Evolutionary conservation across 1,140 invertebrate species (phyloP), one percentile per base, ranked within the genome.

Genomic region (Scaptomyza graminum): DNA sequence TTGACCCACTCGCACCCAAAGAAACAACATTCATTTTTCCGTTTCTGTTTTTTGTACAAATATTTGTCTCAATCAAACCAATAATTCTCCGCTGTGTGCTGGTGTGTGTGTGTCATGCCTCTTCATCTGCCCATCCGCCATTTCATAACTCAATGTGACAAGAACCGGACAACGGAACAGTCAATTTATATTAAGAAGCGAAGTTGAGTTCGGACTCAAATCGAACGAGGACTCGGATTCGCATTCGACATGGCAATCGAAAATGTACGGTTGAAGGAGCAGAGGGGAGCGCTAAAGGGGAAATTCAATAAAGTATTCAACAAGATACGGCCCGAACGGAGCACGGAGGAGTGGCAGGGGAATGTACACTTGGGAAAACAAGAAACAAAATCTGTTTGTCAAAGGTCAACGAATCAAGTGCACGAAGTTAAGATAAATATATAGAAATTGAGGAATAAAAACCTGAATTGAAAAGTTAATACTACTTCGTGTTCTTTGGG

Each of bases 41-140:
- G 7, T 34, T 34, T 7, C 28, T 85, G 9, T 85, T 34, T 34
- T 34, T 9, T 81, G 77, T 85, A 63, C 77, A 85, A 85, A 85
- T 85, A 85, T 85, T 85, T 85, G 82, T 85, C 81, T 74, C 82
- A 80, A 85, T 85, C 81, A 77, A 77, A 85, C 28, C 57, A 41
- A 49, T 22, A 47, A 47, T 18, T 15, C 28, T 41, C 12, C 37
- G 5, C 1, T 34, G 31, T 34, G 7, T 34, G 31, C 4, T 28
- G 18, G 28, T 34, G 41, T 59, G 43, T 31, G 43, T 25, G 18
- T 13, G 43, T 18, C 31, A 47, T 16, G 47, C 22, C 47, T 18
- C 11, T 12, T 12, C 5, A 22, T 47, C 16, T 31, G 18, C 22
- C 41, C 22, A 25, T 11, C 55, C 54, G 1, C 41, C 41, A 71